Base-by-base conservation (phyloP, 2,113 vertebrate species). In the Cheilinus undulatus region DNA sequence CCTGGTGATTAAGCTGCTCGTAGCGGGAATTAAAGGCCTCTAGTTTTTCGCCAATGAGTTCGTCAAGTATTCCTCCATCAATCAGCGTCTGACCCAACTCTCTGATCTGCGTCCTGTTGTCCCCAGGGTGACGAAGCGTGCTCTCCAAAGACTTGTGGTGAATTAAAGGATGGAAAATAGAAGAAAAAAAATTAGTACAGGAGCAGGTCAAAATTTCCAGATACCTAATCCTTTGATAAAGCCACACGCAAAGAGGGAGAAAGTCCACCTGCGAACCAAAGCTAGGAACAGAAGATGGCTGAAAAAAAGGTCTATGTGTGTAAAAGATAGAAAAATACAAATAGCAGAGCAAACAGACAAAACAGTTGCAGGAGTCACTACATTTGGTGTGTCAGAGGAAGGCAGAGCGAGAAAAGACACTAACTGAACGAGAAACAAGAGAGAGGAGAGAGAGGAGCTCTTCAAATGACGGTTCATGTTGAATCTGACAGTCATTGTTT, bases 61-160 rank as follows among this genome's bases (percentile, higher is more conserved):
- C 97, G 85, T 99, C 97, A 13, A 99, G 94, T 76, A 99, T 97
- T 23, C 97, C 97, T 61, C 98, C 98, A n/a, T 99, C 98, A 65
- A 99, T 97, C 87, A 99, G 78, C 0, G 97, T 99, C 92, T 99
- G 98, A 34, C 96, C 96, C 52, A 99, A 94, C 84, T 99, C 98
- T 64, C 97, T 94, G 89, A 99, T 99, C 90, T 99, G 98, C 0
- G 97, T 99, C 70, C 97, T 93, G 91, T 99, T 99, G 87, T 99
- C 98, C 12, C 95, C 94, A 0, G 98, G 97, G 82, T 99, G 97
- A 26, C 97, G 96, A 48, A 98, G 90, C 56, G 96, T 95, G 10
- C 92, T 94, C 88, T 99, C 97, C 86, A 99, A 69, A 69, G 94
- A 93, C 98, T 99, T 88, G 66, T 42, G 49, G 50, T 11, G 50